Evolutionary conservation across 1,140 invertebrate genomes (phyloP), one percentile per base, ranked within the genome.

Genomic region (Camponotus pennsylvanicus): DNA sequence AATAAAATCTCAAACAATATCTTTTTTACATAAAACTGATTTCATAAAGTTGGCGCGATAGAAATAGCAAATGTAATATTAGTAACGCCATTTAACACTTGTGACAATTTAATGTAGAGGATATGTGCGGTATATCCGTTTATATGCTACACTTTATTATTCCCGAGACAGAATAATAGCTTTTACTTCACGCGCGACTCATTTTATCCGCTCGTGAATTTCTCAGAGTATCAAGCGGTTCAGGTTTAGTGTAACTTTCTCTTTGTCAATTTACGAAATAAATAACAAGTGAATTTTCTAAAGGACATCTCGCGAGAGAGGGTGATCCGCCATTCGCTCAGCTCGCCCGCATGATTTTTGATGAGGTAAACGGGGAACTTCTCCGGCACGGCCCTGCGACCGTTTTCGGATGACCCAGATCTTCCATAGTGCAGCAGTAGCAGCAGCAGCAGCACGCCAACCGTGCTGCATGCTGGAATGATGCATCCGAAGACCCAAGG

Each of bases 371-470:
- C 45, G 55, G 49, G 64, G 63, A 70, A 87, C 45, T 71, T 27
- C 71, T 76, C 55, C 49, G 61, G 40, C 82, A 63, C 70, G 61
- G 37, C 66, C 64, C 70, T 70, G 63, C 82, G 9, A 83, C 69
- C 83, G 63, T 87, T 86, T 87, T 87, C 85, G 70, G 55, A 73
- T 86, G 86, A 87, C 86, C 86, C 70, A 87, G 83, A 87, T 87
- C 82, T 55, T 70, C 45, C 64, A 57, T 78, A 86, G 70, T 63
- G 82, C 85, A 66, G 82, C 18, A 49, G 71, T 42, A 40, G 66
- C 57, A 40, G 66, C 66, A 40, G 18, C 61, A 78, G 7, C 42
- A 42, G 61, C 37, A 64, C 40, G 27, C 75, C 37, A 57, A 27
- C 27, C 64, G 34, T 77, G 71, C 73, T 66, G 82, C 59, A 85